phyloP scores from a whole-genome alignment of 2,797 vertebrate species.

The Amniataba percoides region DNA sequence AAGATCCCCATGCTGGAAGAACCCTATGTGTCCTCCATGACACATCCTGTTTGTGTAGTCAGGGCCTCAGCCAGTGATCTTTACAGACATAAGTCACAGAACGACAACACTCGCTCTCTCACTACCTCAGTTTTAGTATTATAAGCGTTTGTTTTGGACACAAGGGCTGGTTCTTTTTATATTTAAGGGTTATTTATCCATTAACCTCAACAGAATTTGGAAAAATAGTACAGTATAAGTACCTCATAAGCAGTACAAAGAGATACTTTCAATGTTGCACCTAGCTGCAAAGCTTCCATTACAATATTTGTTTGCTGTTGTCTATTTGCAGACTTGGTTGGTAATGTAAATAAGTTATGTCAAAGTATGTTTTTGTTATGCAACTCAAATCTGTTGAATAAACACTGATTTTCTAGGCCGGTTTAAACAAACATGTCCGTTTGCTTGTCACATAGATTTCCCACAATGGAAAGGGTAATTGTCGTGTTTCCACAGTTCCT shows the following conservation, averaged over 20 bases:
- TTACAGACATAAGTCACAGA: slow-evolving; percentile 75
- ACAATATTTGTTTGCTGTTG: slow-evolving; percentile 27
- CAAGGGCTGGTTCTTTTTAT: neutral
- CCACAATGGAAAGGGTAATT: slow-evolving; percentile 54
- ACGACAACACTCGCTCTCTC: slow-evolving; percentile 43
- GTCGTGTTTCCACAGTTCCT: slow-evolving; percentile 70
- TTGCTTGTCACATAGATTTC: slow-evolving; percentile 68
- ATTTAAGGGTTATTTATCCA: neutral
- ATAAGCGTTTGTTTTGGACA: neutral
- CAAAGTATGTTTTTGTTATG: slow-evolving; percentile 40
- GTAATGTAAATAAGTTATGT: slow-evolving; percentile 25
- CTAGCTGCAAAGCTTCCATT: slow-evolving; percentile 23
- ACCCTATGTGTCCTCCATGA: slow-evolving; percentile 78
- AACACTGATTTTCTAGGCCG: slow-evolving; percentile 61
- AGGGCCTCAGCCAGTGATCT: slow-evolving; percentile 76
- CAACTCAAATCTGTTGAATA: slow-evolving; percentile 67
- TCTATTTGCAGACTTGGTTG: slow-evolving; percentile 29
- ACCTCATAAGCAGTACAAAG: neutral
- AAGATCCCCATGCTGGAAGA: slow-evolving; percentile 76
- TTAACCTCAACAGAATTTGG: neutral
- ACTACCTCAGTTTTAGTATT: slow-evolving; percentile 51
- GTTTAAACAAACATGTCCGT: slow-evolving; percentile 74
- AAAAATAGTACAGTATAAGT: neutral
- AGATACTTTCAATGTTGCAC: slow-evolving; percentile 8
- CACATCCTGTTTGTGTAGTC: slow-evolving; percentile 84